Conservation (phyloP, 2,888 invertebrate species). For the Agonopterix arenella region DNA sequence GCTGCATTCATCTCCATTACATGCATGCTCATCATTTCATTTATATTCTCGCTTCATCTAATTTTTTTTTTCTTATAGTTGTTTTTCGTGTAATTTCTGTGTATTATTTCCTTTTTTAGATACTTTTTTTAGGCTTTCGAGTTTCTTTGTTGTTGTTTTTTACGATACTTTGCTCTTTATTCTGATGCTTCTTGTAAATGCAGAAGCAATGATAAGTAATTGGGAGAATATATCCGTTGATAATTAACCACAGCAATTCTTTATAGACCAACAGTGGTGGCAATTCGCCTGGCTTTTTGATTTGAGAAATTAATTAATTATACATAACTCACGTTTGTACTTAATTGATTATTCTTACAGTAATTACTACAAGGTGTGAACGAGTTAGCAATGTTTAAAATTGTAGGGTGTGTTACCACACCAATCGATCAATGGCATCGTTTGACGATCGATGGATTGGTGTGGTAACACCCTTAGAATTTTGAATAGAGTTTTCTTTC, state of each 20-base stretch:
- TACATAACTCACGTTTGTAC: no score
- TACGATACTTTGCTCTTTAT: slow-evolving; percentile 10
- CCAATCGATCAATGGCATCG: no score
- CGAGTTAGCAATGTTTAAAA: no score
- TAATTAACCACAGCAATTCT: slow-evolving; percentile 68
- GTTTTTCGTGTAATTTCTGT: slow-evolving; percentile 13
- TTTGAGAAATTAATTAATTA: background rate
- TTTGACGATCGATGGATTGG: no score
- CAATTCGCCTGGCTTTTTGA: slow-evolving; percentile 4
- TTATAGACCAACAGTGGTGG: slow-evolving; percentile 37
- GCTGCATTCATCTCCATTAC: slow-evolving; percentile 51
- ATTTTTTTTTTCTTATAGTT: slow-evolving; percentile 11
- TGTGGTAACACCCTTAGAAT: no score
- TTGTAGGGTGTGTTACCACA: no score
- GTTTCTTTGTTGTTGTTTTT: slow-evolving; percentile 13
- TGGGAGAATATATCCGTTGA: slow-evolving; percentile 5
- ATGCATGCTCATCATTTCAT: slow-evolving; percentile 27
- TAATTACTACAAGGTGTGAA: no score
- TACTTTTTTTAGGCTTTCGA: slow-evolving; percentile 1
- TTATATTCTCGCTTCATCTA: slow-evolving; percentile 18
- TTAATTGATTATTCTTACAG: no score
- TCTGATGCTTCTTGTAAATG: slow-evolving; percentile 52
- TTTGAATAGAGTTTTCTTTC: no score
- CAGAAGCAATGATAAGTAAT: slow-evolving; percentile 61
- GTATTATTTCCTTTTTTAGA: slow-evolving; percentile 10